Evolutionary conservation across 2,797 vertebrate genomes (phyloP).

Genomic region (Acanthis flammea): DNA sequence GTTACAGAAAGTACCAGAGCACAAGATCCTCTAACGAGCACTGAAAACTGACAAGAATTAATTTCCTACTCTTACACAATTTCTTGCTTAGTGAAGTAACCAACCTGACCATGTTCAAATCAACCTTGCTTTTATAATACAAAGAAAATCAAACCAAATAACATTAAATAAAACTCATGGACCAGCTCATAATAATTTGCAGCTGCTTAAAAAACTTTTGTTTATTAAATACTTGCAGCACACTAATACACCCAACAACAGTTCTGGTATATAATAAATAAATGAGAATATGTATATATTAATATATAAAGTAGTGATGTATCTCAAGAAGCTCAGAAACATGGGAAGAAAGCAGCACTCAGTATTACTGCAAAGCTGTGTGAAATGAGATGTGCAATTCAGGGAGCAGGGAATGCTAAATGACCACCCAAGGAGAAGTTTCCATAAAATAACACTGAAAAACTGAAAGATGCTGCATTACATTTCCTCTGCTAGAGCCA

Average conservation of each 20-base stretch:
- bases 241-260: not conserved
- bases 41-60: not conserved
- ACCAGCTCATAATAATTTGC: not conserved
- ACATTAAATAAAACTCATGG: not conserved
- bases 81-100: not conserved
- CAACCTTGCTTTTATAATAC: not conserved
- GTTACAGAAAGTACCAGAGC: not conserved
- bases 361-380: not conserved
- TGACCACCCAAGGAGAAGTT: not conserved
- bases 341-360: not conserved
- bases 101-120: not conserved
- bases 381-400: not conserved
- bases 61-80: not conserved
- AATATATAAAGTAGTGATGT: not conserved
- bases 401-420: not conserved
- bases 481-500: not conserved
- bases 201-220: not conserved
- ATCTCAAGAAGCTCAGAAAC: not conserved
- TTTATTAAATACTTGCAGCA: not conserved
- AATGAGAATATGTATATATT: not conserved
- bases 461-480: not conserved
- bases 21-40: not conserved
- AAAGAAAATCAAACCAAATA: not conserved
- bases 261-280: not conserved
- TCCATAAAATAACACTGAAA: not conserved